Base-by-base conservation (phyloP, 2,888 invertebrate species). In the Rotaria sp. region DNA sequence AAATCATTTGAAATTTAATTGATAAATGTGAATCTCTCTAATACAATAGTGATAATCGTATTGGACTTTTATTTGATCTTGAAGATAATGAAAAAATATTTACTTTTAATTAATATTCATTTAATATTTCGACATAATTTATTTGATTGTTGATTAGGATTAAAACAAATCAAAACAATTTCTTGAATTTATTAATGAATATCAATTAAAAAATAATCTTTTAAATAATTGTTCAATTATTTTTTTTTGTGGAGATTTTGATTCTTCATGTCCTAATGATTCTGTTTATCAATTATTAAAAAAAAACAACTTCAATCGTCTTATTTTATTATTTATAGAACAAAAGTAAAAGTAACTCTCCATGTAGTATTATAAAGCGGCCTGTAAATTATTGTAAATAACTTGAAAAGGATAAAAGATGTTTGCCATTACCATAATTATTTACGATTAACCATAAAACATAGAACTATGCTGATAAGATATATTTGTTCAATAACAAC, bases 121-220 rank as follows among this genome's bases (percentile, higher is more conserved):
- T 75, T 75, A 75, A 75, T 24, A 75, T 75, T 75, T 75, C 41
- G 24, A 75, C 75, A 38, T 41, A 41, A 75, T 75, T 38, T 38
- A 0, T 75, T 41, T 41, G 75, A 41, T 41, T 7, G 75, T 26
- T 4, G 24, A 26, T 41, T 75, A 21, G 7, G 75, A 41, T 35
- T 75, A 26, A 10, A 2, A 24, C 75, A 75, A 41, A 75, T 75
- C n/a, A 24, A 35, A 75, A 75, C 7, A 38, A 41, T 38, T 26
- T 41, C 41, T 75, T 35, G 26, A 41, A 41, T 11, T 24, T 3
- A 26, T 75, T 8, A 10, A 75, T 26, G 41, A 38, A 41, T 75
- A 75, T 75, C 75, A 41, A 41, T 1, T 26, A 26, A 75, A 21
- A 41, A 11, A 18, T 26, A 38, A 41, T 41, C 41, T 74, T 35